These are phyloP conservation scores for Lepidostoma basale DNA, from an alignment of 1,140 invertebrate genomes.

Conservation along the genomic window DNA sequence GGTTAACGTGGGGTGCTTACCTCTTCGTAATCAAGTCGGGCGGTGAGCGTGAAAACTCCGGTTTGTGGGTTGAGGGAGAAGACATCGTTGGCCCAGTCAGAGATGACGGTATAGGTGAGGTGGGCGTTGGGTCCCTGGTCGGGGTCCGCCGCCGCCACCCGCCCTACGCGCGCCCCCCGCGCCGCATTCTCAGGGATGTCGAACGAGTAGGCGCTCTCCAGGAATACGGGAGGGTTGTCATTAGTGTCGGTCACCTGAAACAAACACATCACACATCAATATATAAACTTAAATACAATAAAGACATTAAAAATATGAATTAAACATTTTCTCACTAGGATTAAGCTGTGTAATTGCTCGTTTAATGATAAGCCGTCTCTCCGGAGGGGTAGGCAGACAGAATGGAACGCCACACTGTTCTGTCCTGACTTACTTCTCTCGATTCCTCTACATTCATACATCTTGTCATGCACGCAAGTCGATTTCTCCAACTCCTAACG, in stretches of 20 bases:
- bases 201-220: constrained; percentile 83
- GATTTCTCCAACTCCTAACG: too few relatives aligned
- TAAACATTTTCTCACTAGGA: too few relatives aligned
- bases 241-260: constrained; percentile 89
- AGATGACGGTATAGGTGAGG: constrained; percentile 85
- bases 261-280: constrained; percentile 7
- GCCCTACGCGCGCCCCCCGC: constrained; percentile 80
- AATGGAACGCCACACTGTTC: too few relatives aligned
- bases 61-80: constrained; percentile 91
- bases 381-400: too few relatives aligned
- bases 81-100: constrained; percentile 93
- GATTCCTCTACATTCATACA: too few relatives aligned
- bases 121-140: constrained; percentile 88
- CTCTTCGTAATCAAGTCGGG: constrained; percentile 91
- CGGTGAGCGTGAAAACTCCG: constrained; percentile 87
- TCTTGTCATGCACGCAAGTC: too few relatives aligned
- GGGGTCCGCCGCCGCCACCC: constrained; percentile 80
- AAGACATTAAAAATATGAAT: too few relatives aligned
- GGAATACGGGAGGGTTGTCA: constrained; percentile 91
- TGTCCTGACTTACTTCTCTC: too few relatives aligned
- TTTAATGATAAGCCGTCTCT: too few relatives aligned
- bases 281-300: too few relatives aligned
- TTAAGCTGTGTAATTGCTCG: too few relatives aligned
- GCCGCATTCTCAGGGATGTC: constrained; percentile 86
- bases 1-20: too few relatives aligned